Base-by-base conservation (phyloP, 2,888 invertebrate genomes). In the Cremastinae sp. region DNA sequence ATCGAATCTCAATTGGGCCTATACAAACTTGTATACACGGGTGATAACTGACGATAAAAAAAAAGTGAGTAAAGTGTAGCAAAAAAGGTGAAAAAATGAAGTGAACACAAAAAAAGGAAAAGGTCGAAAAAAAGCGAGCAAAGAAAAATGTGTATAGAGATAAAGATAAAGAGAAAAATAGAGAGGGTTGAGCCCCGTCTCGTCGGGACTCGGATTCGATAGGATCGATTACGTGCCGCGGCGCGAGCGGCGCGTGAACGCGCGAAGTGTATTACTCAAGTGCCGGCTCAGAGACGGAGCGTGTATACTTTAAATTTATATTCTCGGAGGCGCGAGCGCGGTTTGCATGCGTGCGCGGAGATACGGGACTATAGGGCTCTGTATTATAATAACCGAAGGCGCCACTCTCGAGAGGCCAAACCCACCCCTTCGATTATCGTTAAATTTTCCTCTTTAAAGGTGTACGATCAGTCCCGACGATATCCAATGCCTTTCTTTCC, bases 211-310 rank as follows among this genome's bases (percentile, higher is more conserved):
- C 55, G 55, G 59, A 76, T 77, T 69, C 73, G 76, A 77, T 74
- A 77, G 69, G 75, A 75, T 75, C 78, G 75, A 78, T 78, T 75
- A 78, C 78, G 71, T 71, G 72, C 69, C 56, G 64, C 49, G 64
- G n/a, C n/a, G n/a, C 78, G 58, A 64, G 37, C 55, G 62, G 55
- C 61, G 71, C 71, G 71, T 64, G 71, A 71, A 71, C 55, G 71
- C 71, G 55, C 71, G 35, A 62, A 64, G 53, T 71, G 62, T 56
- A 64, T 71, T 62, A 53, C 64, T 51, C 61, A 61, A n/a, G 56
- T 56, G 12, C 14, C 56, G 47, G 47, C 45, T 56, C n/a, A n/a
- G n/a, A n/a, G n/a, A n/a, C n/a, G n/a, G 39, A 56, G 64, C 45
- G 43, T 55, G 16, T 56, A 64, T 39, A 35, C 55, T n/a, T 7